phyloP scores from a whole-genome alignment of 2,797 vertebrate species.

The Cacajao melanocephalus region DNA sequence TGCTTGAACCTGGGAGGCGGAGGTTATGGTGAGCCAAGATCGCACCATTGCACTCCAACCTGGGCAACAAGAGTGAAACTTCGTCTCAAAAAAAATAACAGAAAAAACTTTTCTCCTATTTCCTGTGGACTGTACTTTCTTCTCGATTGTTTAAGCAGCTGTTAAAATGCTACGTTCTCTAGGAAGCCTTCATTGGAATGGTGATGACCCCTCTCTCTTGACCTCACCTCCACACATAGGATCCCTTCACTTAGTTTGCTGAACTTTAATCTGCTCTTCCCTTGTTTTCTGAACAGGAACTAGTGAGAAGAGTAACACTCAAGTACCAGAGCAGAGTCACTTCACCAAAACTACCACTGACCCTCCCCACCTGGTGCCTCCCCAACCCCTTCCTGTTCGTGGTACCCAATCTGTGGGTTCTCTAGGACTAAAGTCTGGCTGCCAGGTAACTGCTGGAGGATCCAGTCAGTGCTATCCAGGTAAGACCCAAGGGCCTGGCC shows the following conservation, averaged over 20 bases:
- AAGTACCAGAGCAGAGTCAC: slow-evolving; percentile 64
- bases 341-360: slow-evolving; percentile 70
- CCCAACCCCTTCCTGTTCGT: slow-evolving; percentile 66
- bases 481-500: slow-evolving; percentile 72
- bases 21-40: no score
- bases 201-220: neutral
- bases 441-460: slow-evolving; percentile 20
- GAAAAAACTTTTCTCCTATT: neutral
- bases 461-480: slow-evolving; percentile 85
- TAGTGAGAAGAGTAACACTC: neutral
- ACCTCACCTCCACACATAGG: neutral
- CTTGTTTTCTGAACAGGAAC: slow-evolving; percentile 75
- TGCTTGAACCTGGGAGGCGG: no score
- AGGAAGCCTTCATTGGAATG: neutral
- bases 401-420: slow-evolving; percentile 70
- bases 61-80: no score
- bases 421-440: slow-evolving; percentile 72
- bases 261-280: neutral
- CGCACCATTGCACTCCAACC: no score
- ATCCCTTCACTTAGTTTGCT: neutral
- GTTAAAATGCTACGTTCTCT: neutral
- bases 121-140: neutral
- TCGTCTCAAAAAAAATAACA: no score
- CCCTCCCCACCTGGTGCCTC: slow-evolving; percentile 72
- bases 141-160: neutral